Conservation (phyloP, 2,113 vertebrate species). For the Salvelinus alpinus region DNA sequence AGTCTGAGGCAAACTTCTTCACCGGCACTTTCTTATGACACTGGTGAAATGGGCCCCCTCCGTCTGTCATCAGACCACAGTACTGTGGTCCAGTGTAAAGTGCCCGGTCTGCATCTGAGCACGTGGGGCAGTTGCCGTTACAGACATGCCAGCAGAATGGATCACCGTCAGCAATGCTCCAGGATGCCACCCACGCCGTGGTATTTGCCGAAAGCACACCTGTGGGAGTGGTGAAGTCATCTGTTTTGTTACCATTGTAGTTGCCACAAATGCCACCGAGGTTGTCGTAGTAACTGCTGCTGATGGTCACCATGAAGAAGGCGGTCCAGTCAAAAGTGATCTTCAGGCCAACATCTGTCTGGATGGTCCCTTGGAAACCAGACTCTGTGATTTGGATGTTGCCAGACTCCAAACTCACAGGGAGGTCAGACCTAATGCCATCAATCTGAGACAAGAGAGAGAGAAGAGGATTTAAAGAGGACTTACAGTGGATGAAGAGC, state of each 20-base stretch:
- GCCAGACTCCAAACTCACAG: too few relatives aligned
- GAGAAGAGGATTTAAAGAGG: too few relatives aligned
- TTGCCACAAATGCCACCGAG: constrained; percentile 76
- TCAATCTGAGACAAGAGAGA: constrained; percentile 29
- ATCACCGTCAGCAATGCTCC: constrained; percentile 50
- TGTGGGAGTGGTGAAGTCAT: constrained; percentile 46
- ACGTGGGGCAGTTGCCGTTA: constrained; percentile 65
- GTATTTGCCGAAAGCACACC: constrained; percentile 22
- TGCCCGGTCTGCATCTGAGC: constrained; percentile 41
- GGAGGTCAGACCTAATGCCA: too few relatives aligned
- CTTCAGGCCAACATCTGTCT: constrained; percentile 69
- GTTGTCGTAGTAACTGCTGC: constrained; percentile 72
- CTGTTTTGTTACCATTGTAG: constrained; percentile 63
- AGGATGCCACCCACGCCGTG: constrained; percentile 66
- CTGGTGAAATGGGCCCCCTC: constrained; percentile 64
- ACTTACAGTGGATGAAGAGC: too few relatives aligned
- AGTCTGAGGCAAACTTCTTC: constrained; percentile 64
- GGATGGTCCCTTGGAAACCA: too few relatives aligned
- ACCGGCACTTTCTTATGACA: constrained; percentile 62
- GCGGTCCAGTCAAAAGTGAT: constrained; percentile 76
- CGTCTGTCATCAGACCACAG: constrained; percentile 67
- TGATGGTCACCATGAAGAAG: constrained; percentile 60
- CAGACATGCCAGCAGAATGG: constrained; percentile 71
- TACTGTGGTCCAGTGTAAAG: constrained; percentile 36
- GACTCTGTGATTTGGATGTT: too few relatives aligned